Percentiles rank a stretch among this genome's conserved stretches.
These are phyloP conservation scores for Melierax canorus DNA, from an alignment of 2,113 vertebrate species.

Conservation along the genomic window DNA sequence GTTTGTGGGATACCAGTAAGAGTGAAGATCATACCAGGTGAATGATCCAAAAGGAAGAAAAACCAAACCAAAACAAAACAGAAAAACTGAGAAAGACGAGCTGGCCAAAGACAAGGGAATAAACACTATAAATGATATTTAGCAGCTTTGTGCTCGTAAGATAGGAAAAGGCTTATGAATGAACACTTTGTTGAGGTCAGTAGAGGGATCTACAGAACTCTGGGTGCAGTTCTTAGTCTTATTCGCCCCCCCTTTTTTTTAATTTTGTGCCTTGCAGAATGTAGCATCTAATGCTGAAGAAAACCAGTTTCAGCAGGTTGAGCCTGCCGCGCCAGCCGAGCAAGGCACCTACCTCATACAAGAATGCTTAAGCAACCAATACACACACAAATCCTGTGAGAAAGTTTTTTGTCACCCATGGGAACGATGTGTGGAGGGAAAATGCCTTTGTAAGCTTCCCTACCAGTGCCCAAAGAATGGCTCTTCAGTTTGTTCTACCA, in stretches of 20 bases:
- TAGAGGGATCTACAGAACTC: neutral
- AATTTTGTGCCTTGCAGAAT: neutral
- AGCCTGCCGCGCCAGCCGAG: neutral
- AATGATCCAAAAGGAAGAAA: neutral
- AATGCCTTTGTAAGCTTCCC: slow-evolving; percentile 80
- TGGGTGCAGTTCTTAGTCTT: neutral
- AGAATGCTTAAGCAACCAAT: slow-evolving; percentile 69
- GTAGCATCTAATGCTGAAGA: neutral
- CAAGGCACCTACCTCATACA: neutral
- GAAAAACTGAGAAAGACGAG: neutral
- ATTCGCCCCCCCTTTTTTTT: neutral
- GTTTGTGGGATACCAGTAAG: neutral
- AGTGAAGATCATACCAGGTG: neutral
- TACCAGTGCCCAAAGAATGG: slow-evolving; percentile 79
- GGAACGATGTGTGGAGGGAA: slow-evolving; percentile 73
- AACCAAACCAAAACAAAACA: neutral
- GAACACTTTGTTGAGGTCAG: neutral
- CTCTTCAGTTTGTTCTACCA: slow-evolving; percentile 56
- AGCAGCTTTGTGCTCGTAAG: neutral
- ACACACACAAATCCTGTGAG: slow-evolving; percentile 74
- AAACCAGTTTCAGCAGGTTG: neutral
- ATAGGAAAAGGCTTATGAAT: neutral
- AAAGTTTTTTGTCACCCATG: slow-evolving; percentile 85
- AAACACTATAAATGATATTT: neutral
- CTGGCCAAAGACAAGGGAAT: neutral